Conservation (phyloP, 2,888 invertebrate species). For the Pollenia angustigena region DNA sequence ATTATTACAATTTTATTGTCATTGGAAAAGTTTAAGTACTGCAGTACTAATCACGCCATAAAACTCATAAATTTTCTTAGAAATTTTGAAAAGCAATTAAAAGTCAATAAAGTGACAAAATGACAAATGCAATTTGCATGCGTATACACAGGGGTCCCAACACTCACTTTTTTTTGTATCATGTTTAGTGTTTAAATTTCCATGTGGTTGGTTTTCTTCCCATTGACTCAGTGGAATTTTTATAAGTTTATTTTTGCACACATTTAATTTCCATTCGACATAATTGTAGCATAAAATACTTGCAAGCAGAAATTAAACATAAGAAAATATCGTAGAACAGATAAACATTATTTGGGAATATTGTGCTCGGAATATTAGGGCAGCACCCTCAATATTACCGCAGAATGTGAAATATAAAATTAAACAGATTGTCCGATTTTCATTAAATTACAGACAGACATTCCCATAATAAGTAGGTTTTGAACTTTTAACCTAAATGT, state of each 20-base stretch:
- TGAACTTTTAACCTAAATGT: no score
- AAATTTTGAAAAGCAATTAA: conserved; percentile 20
- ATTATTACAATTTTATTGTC: not conserved
- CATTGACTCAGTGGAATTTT: conserved; percentile 51
- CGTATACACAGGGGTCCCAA: not conserved
- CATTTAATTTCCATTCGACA: not conserved
- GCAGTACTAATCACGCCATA: not conserved
- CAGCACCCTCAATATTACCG: no score
- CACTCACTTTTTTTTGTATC: not conserved
- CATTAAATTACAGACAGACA: no score
- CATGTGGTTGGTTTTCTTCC: not conserved
- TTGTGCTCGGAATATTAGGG: no score
- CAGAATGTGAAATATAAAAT: no score
- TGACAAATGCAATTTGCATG: conserved; percentile 23
- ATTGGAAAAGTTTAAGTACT: not conserved
- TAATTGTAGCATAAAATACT: not conserved
- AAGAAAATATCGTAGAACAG: not conserved
- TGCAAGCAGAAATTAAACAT: not conserved
- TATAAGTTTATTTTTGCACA: conserved; percentile 10
- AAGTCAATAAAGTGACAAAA: not conserved
- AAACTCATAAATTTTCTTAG: conserved; percentile 35
- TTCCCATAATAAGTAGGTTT: no score
- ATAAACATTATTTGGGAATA: no score
- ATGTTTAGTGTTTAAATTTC: conserved; percentile 16
- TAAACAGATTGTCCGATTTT: no score